phyloP scores from a whole-genome alignment of 2,888 invertebrate species.

The Agrilus cyanescens region DNA sequence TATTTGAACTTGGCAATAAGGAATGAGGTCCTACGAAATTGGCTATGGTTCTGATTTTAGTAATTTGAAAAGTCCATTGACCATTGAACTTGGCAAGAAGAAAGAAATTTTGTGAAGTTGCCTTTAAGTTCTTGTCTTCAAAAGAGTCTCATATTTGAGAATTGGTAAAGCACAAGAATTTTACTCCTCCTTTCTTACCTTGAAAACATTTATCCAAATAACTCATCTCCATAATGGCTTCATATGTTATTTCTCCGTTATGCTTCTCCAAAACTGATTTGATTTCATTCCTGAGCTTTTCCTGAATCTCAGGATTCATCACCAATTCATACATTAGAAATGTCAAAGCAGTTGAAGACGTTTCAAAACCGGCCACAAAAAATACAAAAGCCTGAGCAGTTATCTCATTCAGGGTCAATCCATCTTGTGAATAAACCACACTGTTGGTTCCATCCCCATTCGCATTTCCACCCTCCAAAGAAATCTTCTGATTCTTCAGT shows the following conservation, averaged over 20 bases:
- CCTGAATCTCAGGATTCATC: slow-evolving; percentile 34
- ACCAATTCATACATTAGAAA: slow-evolving; percentile 40
- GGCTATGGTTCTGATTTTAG: too few relatives aligned
- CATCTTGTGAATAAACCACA: too few relatives aligned
- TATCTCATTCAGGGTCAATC: slow-evolving; percentile 33
- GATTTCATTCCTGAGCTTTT: slow-evolving; percentile 33
- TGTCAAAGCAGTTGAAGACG: slow-evolving; percentile 35
- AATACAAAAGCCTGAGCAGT: slow-evolving; percentile 41
- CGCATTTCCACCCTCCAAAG: too few relatives aligned
- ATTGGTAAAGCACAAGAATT: neutral
- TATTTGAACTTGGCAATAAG: too few relatives aligned
- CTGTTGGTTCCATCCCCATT: too few relatives aligned
- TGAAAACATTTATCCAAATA: slow-evolving; percentile 37
- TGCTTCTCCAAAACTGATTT: slow-evolving; percentile 26
- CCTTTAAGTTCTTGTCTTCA: too few relatives aligned
- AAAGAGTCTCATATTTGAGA: too few relatives aligned
- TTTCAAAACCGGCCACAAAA: slow-evolving; percentile 40
- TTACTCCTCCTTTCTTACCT: slow-evolving; percentile 8
- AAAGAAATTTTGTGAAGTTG: too few relatives aligned
- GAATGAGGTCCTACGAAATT: too few relatives aligned
- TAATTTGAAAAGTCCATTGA: too few relatives aligned
- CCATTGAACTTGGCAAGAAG: too few relatives aligned
- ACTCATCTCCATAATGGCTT: slow-evolving; percentile 35
- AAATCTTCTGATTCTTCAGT: neutral
- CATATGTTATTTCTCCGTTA: slow-evolving; percentile 34